Conservation (phyloP, 2,113 vertebrate genomes). For the Sander vitreus region DNA sequence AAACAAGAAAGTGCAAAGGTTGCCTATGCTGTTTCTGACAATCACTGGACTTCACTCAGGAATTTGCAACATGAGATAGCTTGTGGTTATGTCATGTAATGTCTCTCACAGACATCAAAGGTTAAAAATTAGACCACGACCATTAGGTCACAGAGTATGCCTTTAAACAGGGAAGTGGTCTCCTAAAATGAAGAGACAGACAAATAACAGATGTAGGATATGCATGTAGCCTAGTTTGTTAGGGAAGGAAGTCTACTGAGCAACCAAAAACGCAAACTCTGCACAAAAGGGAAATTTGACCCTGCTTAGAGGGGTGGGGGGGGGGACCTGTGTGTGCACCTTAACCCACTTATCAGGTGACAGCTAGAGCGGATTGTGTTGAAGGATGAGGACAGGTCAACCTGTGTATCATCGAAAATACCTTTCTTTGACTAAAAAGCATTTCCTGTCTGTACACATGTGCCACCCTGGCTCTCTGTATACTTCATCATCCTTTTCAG, state of each 20-base stretch:
- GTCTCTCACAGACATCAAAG: not conserved
- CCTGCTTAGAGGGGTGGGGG: constrained; percentile 25
- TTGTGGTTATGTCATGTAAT: constrained; percentile 27
- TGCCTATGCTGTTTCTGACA: constrained; percentile 14
- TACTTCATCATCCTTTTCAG: not conserved
- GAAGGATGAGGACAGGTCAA: constrained; percentile 29
- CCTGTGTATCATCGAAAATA: constrained; percentile 22
- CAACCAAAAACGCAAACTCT: constrained; percentile 43
- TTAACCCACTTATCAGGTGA: constrained; percentile 63
- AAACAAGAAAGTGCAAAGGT: constrained; percentile 58
- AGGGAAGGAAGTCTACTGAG: constrained; percentile 35
- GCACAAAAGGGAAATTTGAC: constrained; percentile 74
- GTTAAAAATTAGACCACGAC: not conserved
- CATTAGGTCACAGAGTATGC: not conserved
- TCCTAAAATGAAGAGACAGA: not conserved
- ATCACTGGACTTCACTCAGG: constrained; percentile 60
- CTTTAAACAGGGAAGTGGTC: not conserved
- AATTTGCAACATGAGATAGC: constrained; percentile 46
- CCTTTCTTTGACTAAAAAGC: constrained; percentile 2
- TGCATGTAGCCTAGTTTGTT: not conserved
- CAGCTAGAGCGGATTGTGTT: constrained; percentile 3
- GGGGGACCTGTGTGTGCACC: constrained; percentile 38
- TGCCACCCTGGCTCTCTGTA: not conserved
- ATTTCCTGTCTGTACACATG: not conserved
- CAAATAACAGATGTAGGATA: not conserved